phyloP scores from a whole-genome alignment of 2,888 invertebrate species.

The Philereme vetulata region DNA sequence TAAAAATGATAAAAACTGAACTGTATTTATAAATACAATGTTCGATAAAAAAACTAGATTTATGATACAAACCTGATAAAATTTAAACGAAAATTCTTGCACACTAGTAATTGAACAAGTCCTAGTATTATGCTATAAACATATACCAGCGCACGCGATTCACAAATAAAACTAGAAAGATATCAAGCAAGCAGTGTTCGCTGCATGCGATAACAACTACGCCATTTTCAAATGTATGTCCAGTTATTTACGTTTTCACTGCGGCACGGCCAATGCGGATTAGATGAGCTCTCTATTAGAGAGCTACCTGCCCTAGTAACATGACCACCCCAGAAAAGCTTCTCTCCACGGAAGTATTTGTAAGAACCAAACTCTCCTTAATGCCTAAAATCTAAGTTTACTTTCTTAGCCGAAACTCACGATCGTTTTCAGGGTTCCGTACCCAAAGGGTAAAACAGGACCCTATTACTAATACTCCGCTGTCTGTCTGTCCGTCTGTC shows the following conservation, averaged over 20 bases:
- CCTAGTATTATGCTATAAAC: slow-evolving; percentile 56
- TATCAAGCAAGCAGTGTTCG: slow-evolving; percentile 68
- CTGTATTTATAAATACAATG: no score
- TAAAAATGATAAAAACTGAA: no score
- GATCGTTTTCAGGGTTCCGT: no score
- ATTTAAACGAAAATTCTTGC: slow-evolving; percentile 44
- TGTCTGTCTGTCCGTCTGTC: no score
- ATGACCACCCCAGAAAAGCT: no score
- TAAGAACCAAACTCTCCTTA: no score
- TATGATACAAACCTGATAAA: neutral
- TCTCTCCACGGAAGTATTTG: no score
- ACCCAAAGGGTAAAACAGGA: no score
- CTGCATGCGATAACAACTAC: slow-evolving; percentile 73
- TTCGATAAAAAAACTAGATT: slow-evolving; percentile 12
- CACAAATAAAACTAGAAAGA: slow-evolving; percentile 79
- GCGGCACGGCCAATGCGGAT: slow-evolving; percentile 46
- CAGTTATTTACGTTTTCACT: slow-evolving; percentile 55
- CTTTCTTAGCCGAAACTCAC: no score
- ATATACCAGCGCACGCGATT: slow-evolving; percentile 72
- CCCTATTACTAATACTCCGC: no score
- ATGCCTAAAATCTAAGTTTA: no score
- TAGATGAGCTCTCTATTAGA: slow-evolving; percentile 47
- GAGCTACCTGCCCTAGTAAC: slow-evolving; percentile 20
- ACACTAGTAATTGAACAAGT: slow-evolving; percentile 73
- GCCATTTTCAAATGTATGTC: slow-evolving; percentile 58